These are phyloP conservation scores for Antheraea assamensis DNA, from an alignment of 2,888 invertebrate species.

Conservation along the genomic window DNA sequence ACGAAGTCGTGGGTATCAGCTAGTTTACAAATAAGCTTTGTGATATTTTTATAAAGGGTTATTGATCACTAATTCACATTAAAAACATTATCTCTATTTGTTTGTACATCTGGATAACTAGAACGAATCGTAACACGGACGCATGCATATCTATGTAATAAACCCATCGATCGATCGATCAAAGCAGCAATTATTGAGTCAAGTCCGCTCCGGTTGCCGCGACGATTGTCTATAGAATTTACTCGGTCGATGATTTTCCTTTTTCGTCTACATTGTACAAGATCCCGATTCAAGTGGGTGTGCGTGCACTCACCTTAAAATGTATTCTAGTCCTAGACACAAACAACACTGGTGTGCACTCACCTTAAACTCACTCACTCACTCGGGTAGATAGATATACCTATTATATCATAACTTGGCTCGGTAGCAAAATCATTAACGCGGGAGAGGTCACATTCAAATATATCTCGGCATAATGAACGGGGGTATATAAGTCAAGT, in stretches of 20 bases:
- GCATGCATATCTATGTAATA: too few species aligned
- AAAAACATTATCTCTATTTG: too few species aligned
- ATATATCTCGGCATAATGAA: constrained; percentile 14
- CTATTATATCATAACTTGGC: constrained; percentile 16
- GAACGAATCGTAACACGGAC: too few species aligned
- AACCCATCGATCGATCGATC: not conserved
- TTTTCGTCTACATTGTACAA: not conserved
- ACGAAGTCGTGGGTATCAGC: too few species aligned
- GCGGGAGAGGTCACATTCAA: constrained; percentile 14
- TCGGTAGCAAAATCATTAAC: constrained; percentile 1
- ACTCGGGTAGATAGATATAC: not conserved
- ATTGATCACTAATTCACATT: too few species aligned
- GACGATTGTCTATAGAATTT: not conserved
- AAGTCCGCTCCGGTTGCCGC: not conserved
- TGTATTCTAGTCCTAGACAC: too few species aligned
- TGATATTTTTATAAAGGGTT: too few species aligned
- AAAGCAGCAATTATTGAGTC: not conserved
- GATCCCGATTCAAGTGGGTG: not conserved
- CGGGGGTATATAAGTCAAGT: constrained; percentile 16
- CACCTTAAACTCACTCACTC: not conserved
- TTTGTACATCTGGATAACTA: too few species aligned
- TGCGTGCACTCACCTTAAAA: not conserved
- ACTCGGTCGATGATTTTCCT: not conserved
- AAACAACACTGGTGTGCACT: too few species aligned
- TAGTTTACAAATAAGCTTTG: too few species aligned